Percentiles rank a stretch among this genome's conserved stretches.
These are phyloP conservation scores for Anthonomus grandis DNA, from an alignment of 1,140 invertebrate species.

Conservation along the genomic window DNA sequence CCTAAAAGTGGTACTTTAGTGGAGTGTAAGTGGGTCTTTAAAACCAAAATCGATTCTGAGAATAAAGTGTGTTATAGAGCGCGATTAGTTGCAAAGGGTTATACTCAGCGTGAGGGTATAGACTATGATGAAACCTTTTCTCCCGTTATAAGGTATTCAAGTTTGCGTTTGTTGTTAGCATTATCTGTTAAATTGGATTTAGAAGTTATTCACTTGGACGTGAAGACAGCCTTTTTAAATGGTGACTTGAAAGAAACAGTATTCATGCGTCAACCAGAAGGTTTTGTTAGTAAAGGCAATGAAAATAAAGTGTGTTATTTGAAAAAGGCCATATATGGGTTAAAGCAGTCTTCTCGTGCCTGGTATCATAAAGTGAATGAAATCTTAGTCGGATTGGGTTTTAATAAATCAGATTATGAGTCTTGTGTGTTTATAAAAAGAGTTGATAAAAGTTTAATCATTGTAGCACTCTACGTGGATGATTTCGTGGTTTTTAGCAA, in stretches of 20 bases:
- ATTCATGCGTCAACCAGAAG: conserved; percentile 45
- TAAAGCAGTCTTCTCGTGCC: conserved; percentile 39
- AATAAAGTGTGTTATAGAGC: conserved; percentile 32
- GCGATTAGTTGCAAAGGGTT: conserved; percentile 45
- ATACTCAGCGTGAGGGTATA: conserved; percentile 34
- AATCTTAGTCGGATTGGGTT: conserved; percentile 33
- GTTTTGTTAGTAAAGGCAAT: conserved; percentile 30
- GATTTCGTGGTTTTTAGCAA: conserved; percentile 23
- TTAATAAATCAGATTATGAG: conserved; percentile 40
- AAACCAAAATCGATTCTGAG: conserved; percentile 37
- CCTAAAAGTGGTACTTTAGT: conserved; percentile 40
- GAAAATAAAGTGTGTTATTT: conserved; percentile 38
- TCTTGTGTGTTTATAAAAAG: conserved; percentile 41
- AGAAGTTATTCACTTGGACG: conserved; percentile 40
- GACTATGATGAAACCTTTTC: conserved; percentile 30
- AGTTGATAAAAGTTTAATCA: conserved; percentile 23
- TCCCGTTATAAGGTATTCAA: conserved; percentile 32
- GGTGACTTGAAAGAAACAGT: conserved; percentile 43
- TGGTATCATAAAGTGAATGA: conserved; percentile 39
- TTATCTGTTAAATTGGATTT: conserved; percentile 35
- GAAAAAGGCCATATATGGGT: conserved; percentile 49
- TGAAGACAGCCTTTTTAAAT: conserved; percentile 47
- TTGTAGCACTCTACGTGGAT: conserved; percentile 30
- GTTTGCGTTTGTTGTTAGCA: conserved; percentile 33
- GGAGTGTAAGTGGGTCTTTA: conserved; percentile 46